A percentile compares a stretch with the other conserved stretches of the same genome.
These are phyloP conservation scores for Zaprionus inermis DNA, from an alignment of 1,140 invertebrate species.

Conservation along the genomic window DNA sequence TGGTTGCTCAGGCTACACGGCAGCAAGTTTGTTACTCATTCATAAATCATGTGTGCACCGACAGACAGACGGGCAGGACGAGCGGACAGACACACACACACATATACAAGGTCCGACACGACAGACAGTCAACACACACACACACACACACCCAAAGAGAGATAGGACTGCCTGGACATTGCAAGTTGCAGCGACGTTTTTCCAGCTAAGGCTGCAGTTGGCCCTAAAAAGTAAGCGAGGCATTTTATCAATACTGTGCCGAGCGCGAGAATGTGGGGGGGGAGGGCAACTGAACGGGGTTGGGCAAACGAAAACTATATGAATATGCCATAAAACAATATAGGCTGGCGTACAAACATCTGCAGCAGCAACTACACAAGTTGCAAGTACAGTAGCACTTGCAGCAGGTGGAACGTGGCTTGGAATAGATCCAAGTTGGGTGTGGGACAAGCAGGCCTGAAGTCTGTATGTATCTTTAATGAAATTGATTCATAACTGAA, in stretches of 20 bases:
- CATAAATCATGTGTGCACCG: constrained; percentile 80
- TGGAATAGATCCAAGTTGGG: not conserved
- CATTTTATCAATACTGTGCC: constrained; percentile 45
- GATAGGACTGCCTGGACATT: constrained; percentile 56
- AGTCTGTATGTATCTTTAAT: not conserved
- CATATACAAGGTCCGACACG: constrained; percentile 26
- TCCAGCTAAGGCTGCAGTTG: constrained; percentile 63
- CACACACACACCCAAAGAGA: constrained; percentile 36
- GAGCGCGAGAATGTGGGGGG: not conserved
- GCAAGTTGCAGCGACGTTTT: constrained; percentile 73
- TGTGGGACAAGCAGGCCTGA: not conserved
- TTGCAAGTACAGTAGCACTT: constrained; percentile 40
- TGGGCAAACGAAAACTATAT: constrained; percentile 62
- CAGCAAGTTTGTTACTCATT: constrained; percentile 82
- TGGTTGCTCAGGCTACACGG: constrained; percentile 75
- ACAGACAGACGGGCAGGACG: constrained; percentile 32
- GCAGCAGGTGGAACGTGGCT: not conserved
- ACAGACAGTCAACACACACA: constrained; percentile 42
- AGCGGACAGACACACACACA: constrained; percentile 47
- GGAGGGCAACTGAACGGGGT: constrained; percentile 4
- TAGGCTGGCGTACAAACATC: constrained; percentile 64
- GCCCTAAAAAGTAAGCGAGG: constrained; percentile 57
- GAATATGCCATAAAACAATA: constrained; percentile 82
- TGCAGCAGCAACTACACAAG: constrained; percentile 45
- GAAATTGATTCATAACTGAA: not conserved